A percentile compares a stretch with the other conserved stretches of the same genome.
phyloP scores from a whole-genome alignment of 1,140 invertebrate genomes.

The Halesus radiatus region DNA sequence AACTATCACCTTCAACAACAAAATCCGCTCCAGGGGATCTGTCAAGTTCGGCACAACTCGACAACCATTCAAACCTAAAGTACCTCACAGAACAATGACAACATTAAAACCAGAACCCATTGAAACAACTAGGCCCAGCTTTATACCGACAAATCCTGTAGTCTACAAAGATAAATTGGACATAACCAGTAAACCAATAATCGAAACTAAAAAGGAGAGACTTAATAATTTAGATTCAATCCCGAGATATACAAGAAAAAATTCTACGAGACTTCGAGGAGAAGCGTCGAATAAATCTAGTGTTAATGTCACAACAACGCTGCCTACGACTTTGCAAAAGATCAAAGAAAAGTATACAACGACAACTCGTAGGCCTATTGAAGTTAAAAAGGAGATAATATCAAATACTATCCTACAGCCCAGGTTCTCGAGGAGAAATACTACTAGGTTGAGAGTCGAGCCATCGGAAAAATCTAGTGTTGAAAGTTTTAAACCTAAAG shows the following conservation, averaged over 20 bases:
- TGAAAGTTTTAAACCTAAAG: neutral
- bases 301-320: constrained; percentile 15
- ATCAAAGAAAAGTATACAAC: neutral
- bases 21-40: constrained; percentile 49
- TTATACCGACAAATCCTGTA: neutral
- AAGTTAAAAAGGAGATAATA: constrained; percentile 3
- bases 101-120: neutral
- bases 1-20: constrained; percentile 28
- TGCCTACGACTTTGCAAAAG: neutral
- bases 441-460: neutral
- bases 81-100: constrained; percentile 42
- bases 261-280: constrained; percentile 8
- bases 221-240: neutral
- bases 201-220: constrained; percentile 1
- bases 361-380: constrained; percentile 1
- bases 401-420: neutral
- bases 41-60: constrained; percentile 53
- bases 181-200: neutral
- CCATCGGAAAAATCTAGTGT: constrained; percentile 18
- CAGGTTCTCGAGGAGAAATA: constrained; percentile 4
- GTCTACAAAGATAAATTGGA: neutral
- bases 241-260: constrained; percentile 16
- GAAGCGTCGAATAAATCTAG: constrained; percentile 27
- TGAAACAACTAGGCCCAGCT: neutral
- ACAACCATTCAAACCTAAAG: constrained; percentile 53